Evolutionary conservation across 2,113 vertebrate species (phyloP).

Genomic region (Antennarius striatus): DNA sequence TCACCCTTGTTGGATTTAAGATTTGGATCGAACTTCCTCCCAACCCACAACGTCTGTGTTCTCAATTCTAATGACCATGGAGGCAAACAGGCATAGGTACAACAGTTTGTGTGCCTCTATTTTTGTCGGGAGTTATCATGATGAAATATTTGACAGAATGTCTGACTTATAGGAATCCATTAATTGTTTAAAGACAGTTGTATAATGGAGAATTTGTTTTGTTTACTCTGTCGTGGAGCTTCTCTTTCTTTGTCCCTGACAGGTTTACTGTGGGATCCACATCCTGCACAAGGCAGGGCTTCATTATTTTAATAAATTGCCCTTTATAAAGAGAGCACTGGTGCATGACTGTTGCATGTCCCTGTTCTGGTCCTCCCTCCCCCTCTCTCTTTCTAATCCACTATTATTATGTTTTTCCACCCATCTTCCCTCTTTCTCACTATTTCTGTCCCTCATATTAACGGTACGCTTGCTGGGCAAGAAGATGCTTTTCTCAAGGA

Average conservation of each 20-base stretch:
- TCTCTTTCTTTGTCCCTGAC: constrained; percentile 44
- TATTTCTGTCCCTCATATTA: constrained; percentile 31
- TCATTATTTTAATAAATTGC: constrained; percentile 76
- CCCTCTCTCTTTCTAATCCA: constrained; percentile 7
- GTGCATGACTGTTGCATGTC: constrained; percentile 57
- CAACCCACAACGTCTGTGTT: constrained; percentile 6
- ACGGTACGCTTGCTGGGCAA: neutral
- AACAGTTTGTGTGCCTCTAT: constrained; percentile 28
- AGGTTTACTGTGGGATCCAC: constrained; percentile 66
- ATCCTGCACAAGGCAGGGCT: constrained; percentile 50
- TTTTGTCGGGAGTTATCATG: constrained; percentile 60
- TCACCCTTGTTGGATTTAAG: constrained; percentile 43
- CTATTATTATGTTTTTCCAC: neutral
- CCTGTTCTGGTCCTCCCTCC: constrained; percentile 14
- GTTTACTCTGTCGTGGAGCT: constrained; percentile 46
- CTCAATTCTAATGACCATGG: neutral
- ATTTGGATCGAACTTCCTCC: constrained; percentile 34
- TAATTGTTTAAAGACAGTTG: constrained; percentile 64
- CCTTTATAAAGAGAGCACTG: constrained; percentile 50
- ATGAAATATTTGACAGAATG: constrained; percentile 67
- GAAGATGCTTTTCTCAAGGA: constrained; percentile 10
- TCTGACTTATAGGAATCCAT: constrained; percentile 69
- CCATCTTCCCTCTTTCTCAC: neutral
- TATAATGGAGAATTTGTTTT: constrained; percentile 57
- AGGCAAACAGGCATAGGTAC: constrained; percentile 1